Conservation (phyloP, 2,888 invertebrate genomes). For the Pyralis farinalis region DNA sequence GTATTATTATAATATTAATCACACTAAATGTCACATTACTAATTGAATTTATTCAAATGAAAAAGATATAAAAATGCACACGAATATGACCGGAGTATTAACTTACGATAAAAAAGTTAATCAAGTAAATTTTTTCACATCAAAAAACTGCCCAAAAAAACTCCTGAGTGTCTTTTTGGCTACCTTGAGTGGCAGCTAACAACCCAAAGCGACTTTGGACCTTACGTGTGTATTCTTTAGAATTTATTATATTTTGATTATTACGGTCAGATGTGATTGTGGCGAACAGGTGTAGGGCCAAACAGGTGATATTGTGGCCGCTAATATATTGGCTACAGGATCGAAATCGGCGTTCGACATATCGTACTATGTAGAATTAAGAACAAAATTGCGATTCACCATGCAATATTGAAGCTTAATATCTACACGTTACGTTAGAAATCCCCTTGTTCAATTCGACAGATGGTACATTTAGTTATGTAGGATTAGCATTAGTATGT, state of each 20-base stretch:
- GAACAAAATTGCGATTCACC: constrained; percentile 10
- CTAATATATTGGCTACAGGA: constrained; percentile 70
- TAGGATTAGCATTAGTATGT: constrained; percentile 28
- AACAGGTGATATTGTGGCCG: constrained; percentile 77
- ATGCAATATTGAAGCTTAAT: constrained; percentile 23
- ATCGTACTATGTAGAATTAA: constrained; percentile 48
- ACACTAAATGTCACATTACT: too few species aligned
- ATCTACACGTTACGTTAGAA: constrained; percentile 16
- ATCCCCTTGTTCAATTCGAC: constrained; percentile 27
- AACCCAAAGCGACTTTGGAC: constrained; percentile 5
- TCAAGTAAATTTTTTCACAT: constrained; percentile 29
- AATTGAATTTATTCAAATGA: too few species aligned
- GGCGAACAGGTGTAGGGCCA: constrained; percentile 66
- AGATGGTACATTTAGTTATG: constrained; percentile 43
- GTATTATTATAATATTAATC: too few species aligned
- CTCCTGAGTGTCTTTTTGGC: constrained; percentile 41
- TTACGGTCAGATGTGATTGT: constrained; percentile 69
- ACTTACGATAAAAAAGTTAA: constrained; percentile 5
- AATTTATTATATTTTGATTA: constrained; percentile 26
- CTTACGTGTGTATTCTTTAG: constrained; percentile 29
- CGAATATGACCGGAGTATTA: not conserved
- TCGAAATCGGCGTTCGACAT: constrained; percentile 61
- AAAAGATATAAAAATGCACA: not conserved
- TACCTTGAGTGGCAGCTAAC: constrained; percentile 26
- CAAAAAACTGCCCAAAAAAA: constrained; percentile 47